Conservation (phyloP, 2,113 vertebrate species). For the Psittacus erithacus region DNA sequence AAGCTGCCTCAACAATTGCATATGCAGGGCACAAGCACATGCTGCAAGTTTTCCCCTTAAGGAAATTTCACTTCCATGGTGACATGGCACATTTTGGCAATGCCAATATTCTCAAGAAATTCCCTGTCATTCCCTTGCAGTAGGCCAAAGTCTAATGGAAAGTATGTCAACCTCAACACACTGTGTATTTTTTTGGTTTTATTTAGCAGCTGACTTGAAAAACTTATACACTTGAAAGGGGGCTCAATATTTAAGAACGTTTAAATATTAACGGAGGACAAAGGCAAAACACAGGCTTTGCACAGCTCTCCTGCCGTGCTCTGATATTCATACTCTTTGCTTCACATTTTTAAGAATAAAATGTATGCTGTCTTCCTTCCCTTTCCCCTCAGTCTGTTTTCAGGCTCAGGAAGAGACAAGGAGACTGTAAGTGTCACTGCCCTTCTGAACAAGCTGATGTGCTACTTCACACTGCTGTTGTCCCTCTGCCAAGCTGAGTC, state of each 20-base stretch:
- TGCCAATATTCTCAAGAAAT: neutral
- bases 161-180: neutral
- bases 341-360: neutral
- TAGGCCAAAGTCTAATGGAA: neutral
- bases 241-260: neutral
- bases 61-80: neutral
- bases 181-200: neutral
- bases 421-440: neutral
- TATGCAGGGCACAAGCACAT: neutral
- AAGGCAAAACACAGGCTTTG: neutral
- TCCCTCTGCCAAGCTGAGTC: neutral
- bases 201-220: neutral
- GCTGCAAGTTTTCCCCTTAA: neutral
- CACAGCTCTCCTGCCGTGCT: neutral
- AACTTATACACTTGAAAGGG: neutral
- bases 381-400: neutral
- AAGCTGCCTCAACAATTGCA: neutral
- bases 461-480: neutral
- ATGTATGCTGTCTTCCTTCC: neutral
- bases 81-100: neutral
- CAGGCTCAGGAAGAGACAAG: neutral
- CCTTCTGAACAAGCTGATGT: neutral
- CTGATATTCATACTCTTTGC: neutral
- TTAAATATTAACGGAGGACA: neutral
- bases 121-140: neutral